phyloP scores from a whole-genome alignment of 2,797 vertebrate genomes.

The Spinibarbus caldwelli region DNA sequence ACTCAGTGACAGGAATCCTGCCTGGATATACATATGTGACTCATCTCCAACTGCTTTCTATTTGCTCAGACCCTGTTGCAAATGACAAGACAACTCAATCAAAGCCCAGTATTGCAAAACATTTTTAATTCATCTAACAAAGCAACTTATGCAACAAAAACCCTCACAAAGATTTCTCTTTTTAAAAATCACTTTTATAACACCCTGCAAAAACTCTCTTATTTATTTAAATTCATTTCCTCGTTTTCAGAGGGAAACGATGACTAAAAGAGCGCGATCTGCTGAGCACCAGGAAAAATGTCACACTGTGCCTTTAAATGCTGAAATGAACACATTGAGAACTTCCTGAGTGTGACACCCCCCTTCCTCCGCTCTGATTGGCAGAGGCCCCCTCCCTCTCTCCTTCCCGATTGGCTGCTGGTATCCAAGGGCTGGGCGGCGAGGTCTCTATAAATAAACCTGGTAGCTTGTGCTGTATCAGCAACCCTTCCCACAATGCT shows the following conservation, averaged over 20 bases:
- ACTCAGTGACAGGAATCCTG: slow-evolving; percentile 38
- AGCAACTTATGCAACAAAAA: not conserved
- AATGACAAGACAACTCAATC: not conserved
- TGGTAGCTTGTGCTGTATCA: slow-evolving; percentile 84
- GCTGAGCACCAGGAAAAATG: slow-evolving; percentile 74
- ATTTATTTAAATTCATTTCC: not conserved
- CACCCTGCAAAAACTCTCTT: not conserved
- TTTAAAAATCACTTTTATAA: not conserved
- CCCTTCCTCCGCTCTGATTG: slow-evolving; percentile 75
- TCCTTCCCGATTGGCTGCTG: slow-evolving; percentile 79
- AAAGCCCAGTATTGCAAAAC: not conserved
- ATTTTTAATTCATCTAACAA: not conserved
- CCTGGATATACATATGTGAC: slow-evolving; percentile 35
- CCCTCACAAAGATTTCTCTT: not conserved
- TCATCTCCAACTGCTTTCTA: slow-evolving; percentile 13
- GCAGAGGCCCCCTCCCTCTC: slow-evolving; percentile 73
- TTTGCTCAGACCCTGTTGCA: not conserved
- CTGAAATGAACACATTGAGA: slow-evolving; percentile 74
- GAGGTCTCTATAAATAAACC: slow-evolving; percentile 88
- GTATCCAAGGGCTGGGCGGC: slow-evolving; percentile 88
- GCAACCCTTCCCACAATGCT: slow-evolving; percentile 80
- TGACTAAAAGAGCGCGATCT: slow-evolving; percentile 59
- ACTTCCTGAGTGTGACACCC: slow-evolving; percentile 82
- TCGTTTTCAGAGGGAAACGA: slow-evolving; percentile 52
- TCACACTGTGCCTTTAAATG: slow-evolving; percentile 79